These are phyloP conservation scores for Mesochorus sp. DNA, from an alignment of 2,888 invertebrate genomes.

Conservation along the genomic window DNA sequence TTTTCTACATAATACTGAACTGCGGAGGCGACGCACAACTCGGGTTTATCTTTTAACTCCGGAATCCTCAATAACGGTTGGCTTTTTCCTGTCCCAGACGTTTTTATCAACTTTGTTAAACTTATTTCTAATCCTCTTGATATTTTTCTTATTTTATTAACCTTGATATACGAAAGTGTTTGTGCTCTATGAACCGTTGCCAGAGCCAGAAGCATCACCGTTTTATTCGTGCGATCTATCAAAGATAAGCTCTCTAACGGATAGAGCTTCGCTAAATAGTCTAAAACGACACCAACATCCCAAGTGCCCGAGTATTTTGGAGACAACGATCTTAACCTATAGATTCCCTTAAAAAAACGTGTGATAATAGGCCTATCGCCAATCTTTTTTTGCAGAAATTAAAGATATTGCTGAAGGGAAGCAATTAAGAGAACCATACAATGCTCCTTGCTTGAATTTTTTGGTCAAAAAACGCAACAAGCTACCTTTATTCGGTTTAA, in stretches of 20 bases:
- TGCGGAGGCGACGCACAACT: constrained; percentile 19
- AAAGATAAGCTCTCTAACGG: constrained; percentile 25
- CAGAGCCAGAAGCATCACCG: constrained; percentile 60
- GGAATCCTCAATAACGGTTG: constrained; percentile 24
- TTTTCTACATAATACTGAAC: constrained; percentile 6
- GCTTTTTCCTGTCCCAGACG: constrained; percentile 11
- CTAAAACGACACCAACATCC: constrained; percentile 64
- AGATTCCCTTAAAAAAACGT: constrained; percentile 65
- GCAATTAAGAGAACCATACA: constrained; percentile 65
- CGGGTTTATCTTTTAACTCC: constrained; percentile 6
- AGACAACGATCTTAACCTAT: constrained; percentile 55
- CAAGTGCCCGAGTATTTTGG: constrained; percentile 67
- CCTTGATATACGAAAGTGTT: constrained; percentile 23
- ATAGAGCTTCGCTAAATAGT: constrained; percentile 10
- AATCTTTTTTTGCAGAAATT: constrained; percentile 55
- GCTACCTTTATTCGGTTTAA: not conserved
- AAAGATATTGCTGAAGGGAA: constrained; percentile 67
- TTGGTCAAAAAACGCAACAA: constrained; percentile 16
- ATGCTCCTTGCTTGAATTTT: constrained; percentile 31
- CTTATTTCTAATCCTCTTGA: not conserved
- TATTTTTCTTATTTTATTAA: constrained; percentile 15
- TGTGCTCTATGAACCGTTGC: constrained; percentile 52
- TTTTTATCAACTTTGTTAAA: constrained; percentile 16
- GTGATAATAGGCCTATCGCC: constrained; percentile 58
- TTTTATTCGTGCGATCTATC: constrained; percentile 60